A percentile compares a stretch with the other conserved stretches of the same genome.
These are phyloP conservation scores for Myrmecophaga tridactyla DNA, from an alignment of 2,113 vertebrate genomes.

Conservation along the genomic window DNA sequence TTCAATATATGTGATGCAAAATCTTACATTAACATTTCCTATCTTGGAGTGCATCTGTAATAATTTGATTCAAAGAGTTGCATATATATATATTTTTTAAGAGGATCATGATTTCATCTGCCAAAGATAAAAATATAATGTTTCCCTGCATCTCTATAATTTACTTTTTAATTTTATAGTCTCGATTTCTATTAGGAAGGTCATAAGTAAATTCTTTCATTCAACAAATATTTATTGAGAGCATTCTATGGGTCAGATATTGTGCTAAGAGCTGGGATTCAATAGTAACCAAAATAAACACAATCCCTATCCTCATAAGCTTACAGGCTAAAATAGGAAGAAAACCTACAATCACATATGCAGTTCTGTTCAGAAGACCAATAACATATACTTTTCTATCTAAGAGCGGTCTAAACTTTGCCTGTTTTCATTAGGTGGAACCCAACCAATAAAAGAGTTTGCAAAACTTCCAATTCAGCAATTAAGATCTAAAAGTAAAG, in stretches of 20 bases:
- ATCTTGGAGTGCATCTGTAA: neutral
- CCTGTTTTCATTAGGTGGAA: neutral
- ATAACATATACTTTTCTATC: neutral
- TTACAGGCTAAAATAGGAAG: neutral
- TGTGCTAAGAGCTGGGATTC: neutral
- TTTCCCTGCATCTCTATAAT: neutral
- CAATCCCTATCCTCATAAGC: neutral
- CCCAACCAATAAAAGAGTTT: neutral
- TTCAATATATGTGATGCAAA: neutral
- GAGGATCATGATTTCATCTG: slow-evolving; percentile 14
- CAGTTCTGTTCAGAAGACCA: neutral
- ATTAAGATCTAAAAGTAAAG: neutral
- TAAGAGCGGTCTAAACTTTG: neutral
- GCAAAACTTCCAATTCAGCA: neutral
- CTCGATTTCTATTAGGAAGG: neutral
- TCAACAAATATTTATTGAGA: neutral
- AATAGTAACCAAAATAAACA: neutral
- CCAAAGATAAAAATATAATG: slow-evolving; percentile 30
- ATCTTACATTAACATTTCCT: neutral
- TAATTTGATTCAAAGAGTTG: neutral
- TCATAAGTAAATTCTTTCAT: slow-evolving; percentile 16
- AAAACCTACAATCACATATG: neutral
- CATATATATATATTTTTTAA: neutral
- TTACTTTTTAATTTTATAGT: neutral
- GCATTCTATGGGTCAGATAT: neutral